Evolutionary conservation across 2,888 invertebrate species (phyloP), one percentile per base, ranked within the genome.

Genomic region (Coenonympha glycerion): DNA sequence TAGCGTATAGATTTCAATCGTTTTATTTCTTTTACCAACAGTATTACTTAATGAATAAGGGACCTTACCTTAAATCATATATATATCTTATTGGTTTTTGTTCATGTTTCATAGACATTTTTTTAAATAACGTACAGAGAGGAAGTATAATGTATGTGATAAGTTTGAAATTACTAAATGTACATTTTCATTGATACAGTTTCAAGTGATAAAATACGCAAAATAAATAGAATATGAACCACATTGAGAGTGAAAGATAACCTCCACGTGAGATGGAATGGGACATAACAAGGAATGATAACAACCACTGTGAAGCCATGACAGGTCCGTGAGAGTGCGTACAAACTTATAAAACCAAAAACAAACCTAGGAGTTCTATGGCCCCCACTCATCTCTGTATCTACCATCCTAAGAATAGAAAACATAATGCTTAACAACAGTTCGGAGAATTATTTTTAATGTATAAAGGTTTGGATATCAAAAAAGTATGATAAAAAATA

Each of bases 331-430:
- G 66, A 60, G 60, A 73, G 85, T 84, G 86, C 84, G 69, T 76
- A 71, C 74, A n/a, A 82, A 83, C 83, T 80, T 82, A 84, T 79
- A 83, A 61, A 59, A 83, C 71, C 66, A 81, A 84, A 81, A 62
- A 90, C 90, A 90, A 90, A 91, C 90, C 91, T 91, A 90, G 90
- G 90, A 75, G 90, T 87, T 84, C 89, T 90, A 90, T 90, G 89
- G 84, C 90, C 88, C 84, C 89, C 89, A 88, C 89, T 89, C 81
- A 89, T 87, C 85, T 90, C 90, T 89, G 90, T 87, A 83, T 90
- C 90, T 89, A 88, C 88, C 85, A 89, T 88, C 90, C 90, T 90
- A 87, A 76, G 87, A 77, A 86, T 80, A 76, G 81, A 80, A 79
- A 78, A 78, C 47, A 53, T 49, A n/a, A 55, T 55, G 49, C 39